These are phyloP conservation scores for Micromussa lordhowensis DNA, from an alignment of 92 coral and sea anemone genomes.

Conservation along the genomic window DNA sequence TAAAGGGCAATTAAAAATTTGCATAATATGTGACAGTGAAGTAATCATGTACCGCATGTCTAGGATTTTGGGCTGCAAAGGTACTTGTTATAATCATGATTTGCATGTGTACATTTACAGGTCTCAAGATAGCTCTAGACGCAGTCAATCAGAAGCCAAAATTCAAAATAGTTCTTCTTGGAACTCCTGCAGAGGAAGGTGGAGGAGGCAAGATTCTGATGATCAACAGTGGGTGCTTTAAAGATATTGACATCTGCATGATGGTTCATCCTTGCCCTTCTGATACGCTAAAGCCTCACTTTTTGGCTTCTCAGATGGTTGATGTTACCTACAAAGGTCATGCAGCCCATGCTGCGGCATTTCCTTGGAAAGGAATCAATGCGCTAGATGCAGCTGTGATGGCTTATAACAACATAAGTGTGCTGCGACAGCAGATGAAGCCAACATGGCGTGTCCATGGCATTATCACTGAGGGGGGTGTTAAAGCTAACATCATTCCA, in stretches of 20 bases:
- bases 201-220: constrained; percentile 83
- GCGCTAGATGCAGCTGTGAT: constrained; percentile 90
- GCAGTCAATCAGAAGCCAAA: constrained; percentile 47
- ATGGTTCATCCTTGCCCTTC: constrained; percentile 82
- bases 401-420: constrained; percentile 74
- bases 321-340: constrained; percentile 78
- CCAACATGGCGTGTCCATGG: constrained; percentile 94
- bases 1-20: too few relatives aligned
- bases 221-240: constrained; percentile 84
- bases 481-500: constrained; percentile 79
- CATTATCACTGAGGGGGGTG: constrained; percentile 81
- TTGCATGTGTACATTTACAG: constrained; percentile 15
- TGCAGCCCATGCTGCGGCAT: constrained; percentile 93
- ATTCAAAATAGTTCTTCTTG: constrained; percentile 71
- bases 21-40: too few relatives aligned
- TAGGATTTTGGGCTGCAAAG: too few relatives aligned
- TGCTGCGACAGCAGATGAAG: constrained; percentile 88
- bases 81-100: too few relatives aligned
- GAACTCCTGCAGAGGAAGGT: constrained; percentile 91
- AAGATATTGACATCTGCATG: constrained; percentile 83
- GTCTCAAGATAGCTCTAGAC: constrained; percentile 83
- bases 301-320: constrained; percentile 43
- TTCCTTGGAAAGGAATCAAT: constrained; percentile 94
- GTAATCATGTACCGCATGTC: too few relatives aligned
- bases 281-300: constrained; percentile 58